Base-by-base conservation (phyloP, 2,797 vertebrate genomes). In the Scolopax bukidnonensis region DNA sequence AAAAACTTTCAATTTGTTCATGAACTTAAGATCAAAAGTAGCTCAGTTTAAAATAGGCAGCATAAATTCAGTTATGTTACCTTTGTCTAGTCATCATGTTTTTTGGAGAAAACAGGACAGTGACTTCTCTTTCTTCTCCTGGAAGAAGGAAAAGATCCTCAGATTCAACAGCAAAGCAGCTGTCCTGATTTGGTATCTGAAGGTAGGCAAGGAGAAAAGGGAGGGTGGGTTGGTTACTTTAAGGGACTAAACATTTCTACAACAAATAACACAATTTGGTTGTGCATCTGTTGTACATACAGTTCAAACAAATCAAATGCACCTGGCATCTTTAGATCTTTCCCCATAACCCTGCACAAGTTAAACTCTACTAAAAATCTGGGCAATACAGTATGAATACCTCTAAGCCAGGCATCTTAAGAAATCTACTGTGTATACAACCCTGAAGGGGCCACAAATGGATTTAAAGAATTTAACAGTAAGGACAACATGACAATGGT, bases 111-210 rank as follows among this genome's bases (percentile, higher is more conserved):
- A 99, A 99, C 21, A 97, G 97, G 69, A 99, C 96, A 40, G 92
- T 87, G 41, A 99, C 97, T 89, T 97, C 91, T 77, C 89, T 96
- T 83, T 99, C 98, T 96, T 99, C 99, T 95, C 98, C 99, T 65
- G 98, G 98, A 94, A 84, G 97, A 80, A 99, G 98, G 23, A 97
- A 97, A 10, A 99, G 97, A 87, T 98, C 97, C 27, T 98, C 97
- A 48, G 99, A 99, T 16, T 98, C 97, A 87, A 99, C 98, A 64
- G 97, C 98, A 97, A 99, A 99, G 95, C 97, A 97, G 87, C 94
- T 96, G 41, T 98, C 98, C 73, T 94, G 92, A 76, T 98, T 97
- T 93, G 98, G 96, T 76, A 78, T 96, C 99, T 99, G 74, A 76
- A 96, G 90, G 30, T 12, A 40, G 6, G 6, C 27, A 81, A 81